These are phyloP conservation scores for Sanderia malayensis DNA, from an alignment of 30 jellyfish, hydroid and myxozoan species.

Conservation along the genomic window DNA sequence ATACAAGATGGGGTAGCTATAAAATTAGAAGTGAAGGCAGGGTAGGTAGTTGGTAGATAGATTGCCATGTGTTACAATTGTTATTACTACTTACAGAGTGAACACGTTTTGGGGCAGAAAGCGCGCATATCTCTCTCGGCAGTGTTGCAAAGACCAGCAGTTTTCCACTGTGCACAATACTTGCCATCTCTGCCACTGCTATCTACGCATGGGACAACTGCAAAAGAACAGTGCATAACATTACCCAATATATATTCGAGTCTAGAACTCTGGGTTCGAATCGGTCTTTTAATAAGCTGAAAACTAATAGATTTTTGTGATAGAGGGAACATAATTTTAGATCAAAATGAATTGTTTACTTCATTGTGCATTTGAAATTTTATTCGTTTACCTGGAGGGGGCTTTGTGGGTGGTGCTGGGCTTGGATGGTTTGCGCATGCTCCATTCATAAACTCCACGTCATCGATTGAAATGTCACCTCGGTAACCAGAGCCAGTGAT, in stretches of 20 bases:
- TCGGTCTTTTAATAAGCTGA: not conserved
- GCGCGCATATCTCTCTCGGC: conserved; percentile 35
- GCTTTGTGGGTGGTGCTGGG: not conserved
- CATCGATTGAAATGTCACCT: conserved; percentile 5
- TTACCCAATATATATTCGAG: no score
- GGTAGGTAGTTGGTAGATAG: not conserved
- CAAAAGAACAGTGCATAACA: not conserved
- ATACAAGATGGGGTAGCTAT: no score
- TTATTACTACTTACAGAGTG: conserved; percentile 14
- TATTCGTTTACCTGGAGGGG: conserved; percentile 6
- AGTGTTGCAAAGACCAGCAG: conserved; percentile 56
- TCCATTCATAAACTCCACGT: not conserved
- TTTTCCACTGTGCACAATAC: conserved; percentile 72
- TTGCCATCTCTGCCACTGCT: conserved; percentile 62
- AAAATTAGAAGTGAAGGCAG: no score
- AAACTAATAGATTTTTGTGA: no score
- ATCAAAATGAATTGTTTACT: not conserved
- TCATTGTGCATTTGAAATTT: not conserved
- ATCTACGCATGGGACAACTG: conserved; percentile 54
- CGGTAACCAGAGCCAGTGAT: not conserved
- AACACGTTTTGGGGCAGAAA: conserved; percentile 68
- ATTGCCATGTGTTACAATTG: not conserved
- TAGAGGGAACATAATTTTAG: not conserved
- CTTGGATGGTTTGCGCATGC: not conserved
- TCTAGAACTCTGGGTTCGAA: no score